phyloP scores from a whole-genome alignment of 2,888 invertebrate genomes.

The Himalopsyche kuldschensis region DNA sequence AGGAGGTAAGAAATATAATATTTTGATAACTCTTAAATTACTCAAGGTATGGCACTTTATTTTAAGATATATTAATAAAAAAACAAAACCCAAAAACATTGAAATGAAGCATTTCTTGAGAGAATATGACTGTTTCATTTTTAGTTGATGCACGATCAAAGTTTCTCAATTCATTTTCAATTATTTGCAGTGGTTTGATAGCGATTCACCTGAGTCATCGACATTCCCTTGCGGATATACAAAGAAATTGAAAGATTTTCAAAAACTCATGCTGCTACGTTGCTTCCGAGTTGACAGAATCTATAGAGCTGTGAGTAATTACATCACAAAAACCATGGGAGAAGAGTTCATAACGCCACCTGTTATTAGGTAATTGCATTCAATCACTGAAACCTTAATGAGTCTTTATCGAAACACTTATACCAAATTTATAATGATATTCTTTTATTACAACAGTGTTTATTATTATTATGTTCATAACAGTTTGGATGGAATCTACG shows the following conservation, averaged over 20 bases:
- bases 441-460: too few relatives aligned
- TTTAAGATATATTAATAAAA: too few relatives aligned
- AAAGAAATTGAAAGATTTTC: slow-evolving; percentile 64
- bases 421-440: too few relatives aligned
- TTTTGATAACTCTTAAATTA: slow-evolving; percentile 34
- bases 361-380: slow-evolving; percentile 61
- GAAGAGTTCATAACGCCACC: slow-evolving; percentile 89
- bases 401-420: too few relatives aligned
- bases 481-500: slow-evolving; percentile 81
- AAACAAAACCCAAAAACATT: too few relatives aligned
- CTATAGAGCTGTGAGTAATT: slow-evolving; percentile 82
- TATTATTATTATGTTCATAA: slow-evolving; percentile 32
- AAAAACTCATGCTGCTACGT: slow-evolving; percentile 79
- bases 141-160: slow-evolving; percentile 7
- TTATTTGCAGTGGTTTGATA: slow-evolving; percentile 74
- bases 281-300: slow-evolving; percentile 90
- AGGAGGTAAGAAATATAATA: slow-evolving; percentile 56
- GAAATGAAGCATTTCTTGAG: too few relatives aligned
- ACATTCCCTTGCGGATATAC: slow-evolving; percentile 73
- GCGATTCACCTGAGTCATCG: slow-evolving; percentile 76
- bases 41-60: too few relatives aligned
- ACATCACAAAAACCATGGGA: slow-evolving; percentile 80
- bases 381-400: neutral
- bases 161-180: neutral
- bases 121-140: too few relatives aligned